Conservation (phyloP, 2,888 invertebrate genomes). For the Tuberolachnus salignus region DNA sequence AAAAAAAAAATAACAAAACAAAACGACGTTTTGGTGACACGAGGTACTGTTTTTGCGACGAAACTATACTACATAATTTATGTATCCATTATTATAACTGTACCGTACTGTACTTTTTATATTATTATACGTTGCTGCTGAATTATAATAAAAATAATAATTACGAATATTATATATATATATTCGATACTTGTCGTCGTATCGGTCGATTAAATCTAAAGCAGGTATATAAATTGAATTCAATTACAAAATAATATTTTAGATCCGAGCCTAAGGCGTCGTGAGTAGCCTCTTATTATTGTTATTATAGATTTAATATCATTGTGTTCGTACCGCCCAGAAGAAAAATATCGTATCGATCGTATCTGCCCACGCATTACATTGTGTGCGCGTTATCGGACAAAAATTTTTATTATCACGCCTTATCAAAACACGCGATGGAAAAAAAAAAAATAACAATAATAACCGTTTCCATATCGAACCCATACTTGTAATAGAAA, state of each 20-base stretch:
- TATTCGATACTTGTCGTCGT: neutral
- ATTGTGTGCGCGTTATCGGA: slow-evolving; percentile 14
- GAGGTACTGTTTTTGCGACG: too few species aligned
- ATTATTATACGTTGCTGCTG: neutral
- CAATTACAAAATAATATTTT: slow-evolving; percentile 36
- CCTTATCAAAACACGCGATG: neutral
- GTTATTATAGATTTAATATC: neutral
- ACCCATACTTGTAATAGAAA: neutral
- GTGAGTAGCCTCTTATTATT: neutral
- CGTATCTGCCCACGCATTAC: slow-evolving; percentile 36
- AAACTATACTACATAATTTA: too few species aligned
- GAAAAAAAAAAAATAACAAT: neutral
- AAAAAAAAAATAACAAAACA: too few species aligned
- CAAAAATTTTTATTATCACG: neutral
- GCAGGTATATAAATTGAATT: slow-evolving; percentile 45
- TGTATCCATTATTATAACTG: too few species aligned
- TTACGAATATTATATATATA: neutral
- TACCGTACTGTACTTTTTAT: too few species aligned
- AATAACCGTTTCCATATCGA: neutral
- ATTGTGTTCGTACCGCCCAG: neutral
- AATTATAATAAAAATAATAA: slow-evolving; percentile 7
- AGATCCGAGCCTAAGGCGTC: neutral
- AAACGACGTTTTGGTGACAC: too few species aligned
- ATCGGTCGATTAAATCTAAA: slow-evolving; percentile 44
- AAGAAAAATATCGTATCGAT: neutral